A percentile compares a stretch with the other conserved stretches of the same genome.
phyloP scores from a whole-genome alignment of 2,797 vertebrate species.

The Sebastolobus altivelis region DNA sequence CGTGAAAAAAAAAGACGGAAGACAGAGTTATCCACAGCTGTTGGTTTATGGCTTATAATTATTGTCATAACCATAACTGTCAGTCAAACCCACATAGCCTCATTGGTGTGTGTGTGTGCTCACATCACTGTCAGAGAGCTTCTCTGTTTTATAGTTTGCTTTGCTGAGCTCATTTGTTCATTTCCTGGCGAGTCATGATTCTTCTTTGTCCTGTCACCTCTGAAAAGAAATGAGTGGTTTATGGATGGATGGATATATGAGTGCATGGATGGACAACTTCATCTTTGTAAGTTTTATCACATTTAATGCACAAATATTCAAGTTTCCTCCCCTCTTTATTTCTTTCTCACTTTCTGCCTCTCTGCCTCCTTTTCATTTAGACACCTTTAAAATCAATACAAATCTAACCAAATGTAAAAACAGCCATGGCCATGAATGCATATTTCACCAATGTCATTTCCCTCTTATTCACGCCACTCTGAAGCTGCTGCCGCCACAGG shows the following conservation, averaged over 20 bases:
- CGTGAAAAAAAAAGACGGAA: constrained; percentile 27
- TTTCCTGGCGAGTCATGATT: constrained; percentile 40
- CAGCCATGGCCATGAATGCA: constrained; percentile 69
- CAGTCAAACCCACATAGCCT: constrained; percentile 51
- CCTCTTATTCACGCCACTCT: constrained; percentile 71
- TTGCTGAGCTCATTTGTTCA: constrained; percentile 36
- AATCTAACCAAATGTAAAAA: constrained; percentile 70
- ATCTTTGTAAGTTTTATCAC: constrained; percentile 21
- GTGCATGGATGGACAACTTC: constrained; percentile 24
- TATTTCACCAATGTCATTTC: constrained; percentile 77
- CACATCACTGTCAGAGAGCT: constrained; percentile 34
- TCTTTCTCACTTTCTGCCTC: background rate
- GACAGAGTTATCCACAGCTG: constrained; percentile 64
- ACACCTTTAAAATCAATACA: constrained; percentile 74
- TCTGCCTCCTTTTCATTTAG: constrained; percentile 46
- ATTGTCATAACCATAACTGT: constrained; percentile 73
- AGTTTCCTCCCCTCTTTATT: background rate
- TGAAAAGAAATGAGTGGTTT: constrained; percentile 9
- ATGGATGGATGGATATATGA: constrained; percentile 4
- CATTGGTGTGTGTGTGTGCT: constrained; percentile 49
- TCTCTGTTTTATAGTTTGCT: constrained; percentile 34
- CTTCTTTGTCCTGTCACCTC: constrained; percentile 12
- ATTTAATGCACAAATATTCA: constrained; percentile 23
- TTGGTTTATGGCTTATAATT: constrained; percentile 71
- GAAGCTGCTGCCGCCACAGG: constrained; percentile 71